Conservation (phyloP, 2,113 vertebrate species). For the Lucifuga dentata region DNA sequence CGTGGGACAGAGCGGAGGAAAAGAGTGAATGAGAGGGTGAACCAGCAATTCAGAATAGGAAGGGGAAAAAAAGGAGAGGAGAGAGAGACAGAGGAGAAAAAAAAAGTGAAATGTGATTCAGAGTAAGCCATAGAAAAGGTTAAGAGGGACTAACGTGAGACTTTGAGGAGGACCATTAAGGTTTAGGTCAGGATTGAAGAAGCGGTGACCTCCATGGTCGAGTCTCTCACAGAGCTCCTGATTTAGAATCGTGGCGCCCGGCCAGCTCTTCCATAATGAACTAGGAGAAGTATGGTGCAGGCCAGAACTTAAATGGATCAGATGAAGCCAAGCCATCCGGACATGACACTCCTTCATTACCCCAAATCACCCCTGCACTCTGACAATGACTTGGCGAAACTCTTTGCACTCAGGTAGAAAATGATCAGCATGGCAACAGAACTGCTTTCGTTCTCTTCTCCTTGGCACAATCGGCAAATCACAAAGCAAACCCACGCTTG, state of each 20-base stretch:
- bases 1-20: slow-evolving; percentile 32
- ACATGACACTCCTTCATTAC: slow-evolving; percentile 48
- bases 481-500: slow-evolving; percentile 6
- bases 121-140: background rate
- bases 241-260: slow-evolving; percentile 1
- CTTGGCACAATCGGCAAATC: slow-evolving; percentile 30
- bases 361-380: slow-evolving; percentile 56
- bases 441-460: background rate
- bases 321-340: slow-evolving; percentile 28
- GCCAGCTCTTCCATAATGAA: slow-evolving; percentile 38
- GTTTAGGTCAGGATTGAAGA: slow-evolving; percentile 10
- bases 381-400: slow-evolving; percentile 45
- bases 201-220: slow-evolving; percentile 29
- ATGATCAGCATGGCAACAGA: slow-evolving; percentile 12
- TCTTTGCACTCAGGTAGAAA: slow-evolving; percentile 30
- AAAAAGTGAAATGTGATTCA: slow-evolving; percentile 14
- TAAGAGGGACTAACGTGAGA: slow-evolving; percentile 29
- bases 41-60: slow-evolving; percentile 2
- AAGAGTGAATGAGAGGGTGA: background rate
- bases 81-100: background rate
- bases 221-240: background rate
- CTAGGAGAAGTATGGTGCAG: slow-evolving; percentile 15
- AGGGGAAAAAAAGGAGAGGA: slow-evolving; percentile 4
- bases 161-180: background rate
- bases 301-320: slow-evolving; percentile 27